Conservation (phyloP, 2,888 invertebrate species). For the Bursaphelenchus okinawaensis region DNA sequence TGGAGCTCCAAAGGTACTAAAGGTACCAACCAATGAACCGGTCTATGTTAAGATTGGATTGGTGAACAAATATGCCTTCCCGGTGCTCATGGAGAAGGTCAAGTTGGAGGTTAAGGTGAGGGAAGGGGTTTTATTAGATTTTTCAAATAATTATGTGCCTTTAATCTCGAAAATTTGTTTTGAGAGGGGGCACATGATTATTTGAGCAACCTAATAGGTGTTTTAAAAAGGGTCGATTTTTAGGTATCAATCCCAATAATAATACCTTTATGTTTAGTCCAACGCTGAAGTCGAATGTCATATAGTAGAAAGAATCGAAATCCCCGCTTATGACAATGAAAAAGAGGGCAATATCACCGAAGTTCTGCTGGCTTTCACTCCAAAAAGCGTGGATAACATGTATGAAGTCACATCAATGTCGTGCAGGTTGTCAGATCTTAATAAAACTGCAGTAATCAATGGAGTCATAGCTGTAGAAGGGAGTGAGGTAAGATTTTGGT, state of each 20-base stretch:
- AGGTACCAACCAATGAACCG: neutral
- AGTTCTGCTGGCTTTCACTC: neutral
- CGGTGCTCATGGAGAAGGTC: neutral
- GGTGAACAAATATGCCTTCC: neutral
- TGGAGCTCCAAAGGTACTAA: neutral
- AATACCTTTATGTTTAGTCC: neutral
- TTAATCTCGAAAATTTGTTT: too few species aligned
- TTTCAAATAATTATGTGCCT: too few species aligned
- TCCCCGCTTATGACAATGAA: neutral
- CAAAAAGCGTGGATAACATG: neutral
- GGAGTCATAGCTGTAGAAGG: too few species aligned
- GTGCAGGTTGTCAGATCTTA: neutral
- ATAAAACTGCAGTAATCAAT: neutral
- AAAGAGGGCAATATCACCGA: neutral
- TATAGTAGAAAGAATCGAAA: neutral
- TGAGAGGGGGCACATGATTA: too few species aligned
- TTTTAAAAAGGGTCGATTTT: too few species aligned
- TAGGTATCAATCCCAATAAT: too few species aligned
- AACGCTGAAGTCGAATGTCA: neutral
- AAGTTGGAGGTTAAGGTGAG: neutral
- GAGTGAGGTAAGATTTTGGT: neutral
- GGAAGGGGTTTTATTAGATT: neutral
- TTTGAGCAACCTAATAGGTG: too few species aligned
- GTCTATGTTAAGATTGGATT: neutral
- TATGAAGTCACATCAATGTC: neutral